Base-by-base conservation (phyloP, 37 sponge, comb jelly and placozoan genomes). In the Aplysina aerophoba region DNA sequence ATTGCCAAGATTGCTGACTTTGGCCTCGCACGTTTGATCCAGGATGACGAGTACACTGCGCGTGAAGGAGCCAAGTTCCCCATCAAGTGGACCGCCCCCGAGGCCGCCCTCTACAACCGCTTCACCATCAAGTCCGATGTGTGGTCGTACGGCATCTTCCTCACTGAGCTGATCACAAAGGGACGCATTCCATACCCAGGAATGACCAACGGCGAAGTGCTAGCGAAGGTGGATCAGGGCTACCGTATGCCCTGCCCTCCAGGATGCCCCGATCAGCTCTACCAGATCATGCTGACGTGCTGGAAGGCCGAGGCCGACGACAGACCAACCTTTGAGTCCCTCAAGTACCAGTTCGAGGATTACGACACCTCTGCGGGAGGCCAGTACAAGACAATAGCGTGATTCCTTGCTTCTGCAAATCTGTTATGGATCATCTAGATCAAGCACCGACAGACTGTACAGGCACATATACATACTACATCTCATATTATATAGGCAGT, bases 11-110 rank as follows among this genome's bases (percentile, higher is more conserved):
- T 90, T 54, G 88, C 86, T 40, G 83, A 90, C 66, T 90, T 90
- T 75, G 88, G 86, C 35, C 35, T 88, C 3, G 86, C 90, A 85
- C 77, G 95, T 33, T 30, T 92, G 41, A 92, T 92, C 54, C 79
- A 80, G 58, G 92, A 95, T 80, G 89, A 92, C 67, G 88, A 90
- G 37, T 94, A 94, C 81, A 78, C 87, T 0, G 92, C 92, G 31
- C 33, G 95, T 17, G 93, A 90, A 64, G 92, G 95, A 19, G 88
- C 95, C 24, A 95, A 95, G 78, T 95, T 95, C 85, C 95, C 99
- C 68, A 98, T 98, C 78, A 98, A 98, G 79, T 98, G 99, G 99
- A 98, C 99, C 0, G 99, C 99, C 21, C 91, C 91, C 17, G 91
- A 90, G 67, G 82, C 84, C 73, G 71, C 72, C 36, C 59, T 82